Evolutionary conservation across 64 coral and sea anemone genomes (phyloP).

Genomic region (Dendronephthya gigantea): DNA sequence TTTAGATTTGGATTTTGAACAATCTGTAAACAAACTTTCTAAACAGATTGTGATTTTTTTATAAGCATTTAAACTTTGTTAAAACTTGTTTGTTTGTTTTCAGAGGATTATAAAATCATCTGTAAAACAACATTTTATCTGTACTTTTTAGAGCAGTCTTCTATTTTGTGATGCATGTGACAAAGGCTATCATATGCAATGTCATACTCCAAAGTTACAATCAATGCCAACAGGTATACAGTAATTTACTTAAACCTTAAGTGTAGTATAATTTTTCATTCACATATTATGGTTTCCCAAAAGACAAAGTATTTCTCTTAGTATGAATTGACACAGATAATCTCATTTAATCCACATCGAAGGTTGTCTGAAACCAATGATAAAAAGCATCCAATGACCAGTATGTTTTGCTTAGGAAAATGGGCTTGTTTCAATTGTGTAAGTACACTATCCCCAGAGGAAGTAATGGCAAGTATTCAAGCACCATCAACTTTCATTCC

Average conservation of each 20-base stretch:
- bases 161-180: conserved; percentile 99
- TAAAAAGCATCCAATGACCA: not conserved
- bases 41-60: too few relatives aligned
- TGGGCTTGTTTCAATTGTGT: conserved; percentile 10
- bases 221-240: conserved; percentile 74
- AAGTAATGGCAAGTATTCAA: conserved; percentile 3
- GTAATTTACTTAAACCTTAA: not conserved
- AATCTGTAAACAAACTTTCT: too few relatives aligned
- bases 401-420: not conserved
- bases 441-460: not conserved
- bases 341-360: too few relatives aligned
- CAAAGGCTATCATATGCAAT: conserved; percentile 99
- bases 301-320: not conserved
- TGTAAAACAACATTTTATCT: too few relatives aligned
- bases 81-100: too few relatives aligned
- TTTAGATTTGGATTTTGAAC: too few relatives aligned
- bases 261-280: not conserved
- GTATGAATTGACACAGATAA: too few relatives aligned
- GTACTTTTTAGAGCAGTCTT: conserved; percentile 69
- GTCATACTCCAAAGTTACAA: conserved; percentile 77
- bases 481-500: conserved; percentile 11
- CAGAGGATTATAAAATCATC: too few relatives aligned
- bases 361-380: too few relatives aligned
- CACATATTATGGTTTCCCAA: too few relatives aligned
- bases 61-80: too few relatives aligned